Conservation (phyloP, 2,113 vertebrate species). For the Rallus limicola region DNA sequence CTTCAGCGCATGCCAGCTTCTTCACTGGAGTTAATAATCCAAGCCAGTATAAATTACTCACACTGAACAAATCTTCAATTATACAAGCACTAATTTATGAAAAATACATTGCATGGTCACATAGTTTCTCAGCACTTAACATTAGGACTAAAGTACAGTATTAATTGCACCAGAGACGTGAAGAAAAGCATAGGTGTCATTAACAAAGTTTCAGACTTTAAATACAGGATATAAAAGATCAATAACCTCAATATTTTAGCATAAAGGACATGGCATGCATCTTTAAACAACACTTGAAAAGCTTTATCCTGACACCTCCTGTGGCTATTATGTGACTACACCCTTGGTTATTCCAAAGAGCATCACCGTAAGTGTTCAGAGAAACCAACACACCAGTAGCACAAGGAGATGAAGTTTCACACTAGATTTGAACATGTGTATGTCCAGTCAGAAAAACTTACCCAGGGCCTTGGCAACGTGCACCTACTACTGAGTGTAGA, state of each 20-base stretch:
- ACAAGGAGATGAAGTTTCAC: neutral
- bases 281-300: neutral
- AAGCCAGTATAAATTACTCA: neutral
- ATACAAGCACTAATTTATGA: neutral
- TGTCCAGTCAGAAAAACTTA: neutral
- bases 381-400: neutral
- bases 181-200: neutral
- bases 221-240: neutral
- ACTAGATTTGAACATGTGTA: neutral
- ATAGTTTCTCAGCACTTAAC: neutral
- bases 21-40: neutral
- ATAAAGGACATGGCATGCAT: neutral
- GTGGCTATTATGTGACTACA: neutral
- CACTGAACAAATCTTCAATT: neutral
- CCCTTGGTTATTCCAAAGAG: neutral
- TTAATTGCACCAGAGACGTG: neutral
- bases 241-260: neutral
- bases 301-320: neutral
- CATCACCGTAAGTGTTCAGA: neutral
- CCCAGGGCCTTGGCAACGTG: neutral
- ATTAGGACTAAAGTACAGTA: neutral
- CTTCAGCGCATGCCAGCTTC: neutral
- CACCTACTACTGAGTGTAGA: neutral
- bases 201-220: neutral
- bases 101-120: neutral